phyloP scores from a whole-genome alignment of 2,888 invertebrate genomes.

The Sturmia bella region DNA sequence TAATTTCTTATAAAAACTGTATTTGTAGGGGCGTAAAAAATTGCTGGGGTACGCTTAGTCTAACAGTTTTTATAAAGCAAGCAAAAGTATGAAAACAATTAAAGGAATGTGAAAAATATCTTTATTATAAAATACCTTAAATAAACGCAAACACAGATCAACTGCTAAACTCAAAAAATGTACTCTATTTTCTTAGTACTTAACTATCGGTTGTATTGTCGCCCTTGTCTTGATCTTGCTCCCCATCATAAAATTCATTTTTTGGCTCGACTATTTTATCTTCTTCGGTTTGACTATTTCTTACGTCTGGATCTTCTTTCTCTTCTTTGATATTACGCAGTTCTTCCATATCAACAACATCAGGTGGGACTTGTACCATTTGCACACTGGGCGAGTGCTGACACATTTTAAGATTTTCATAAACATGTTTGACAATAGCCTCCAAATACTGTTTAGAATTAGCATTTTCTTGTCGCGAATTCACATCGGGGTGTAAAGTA shows the following conservation, averaged over 20 bases:
- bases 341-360: constrained; percentile 88
- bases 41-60: no score
- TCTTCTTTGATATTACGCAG: constrained; percentile 85
- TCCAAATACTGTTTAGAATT: constrained; percentile 98
- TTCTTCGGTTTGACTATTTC: constrained; percentile 89
- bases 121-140: constrained; percentile 2
- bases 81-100: no score
- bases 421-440: constrained; percentile 92
- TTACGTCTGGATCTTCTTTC: constrained; percentile 89
- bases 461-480: constrained; percentile 93
- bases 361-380: constrained; percentile 96
- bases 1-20: no score
- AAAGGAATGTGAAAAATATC: neutral
- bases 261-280: constrained; percentile 92
- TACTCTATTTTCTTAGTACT: constrained; percentile 19
- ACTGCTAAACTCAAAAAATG: constrained; percentile 31
- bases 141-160: constrained; percentile 31
- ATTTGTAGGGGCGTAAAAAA: no score
- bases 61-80: no score
- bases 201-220: constrained; percentile 78
- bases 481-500: constrained; percentile 95
- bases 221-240: constrained; percentile 93
- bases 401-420: constrained; percentile 96
- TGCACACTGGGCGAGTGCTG: constrained; percentile 98
- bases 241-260: constrained; percentile 95